Base-by-base conservation (phyloP, 2,113 vertebrate genomes). In the Calidris pygmaea region DNA sequence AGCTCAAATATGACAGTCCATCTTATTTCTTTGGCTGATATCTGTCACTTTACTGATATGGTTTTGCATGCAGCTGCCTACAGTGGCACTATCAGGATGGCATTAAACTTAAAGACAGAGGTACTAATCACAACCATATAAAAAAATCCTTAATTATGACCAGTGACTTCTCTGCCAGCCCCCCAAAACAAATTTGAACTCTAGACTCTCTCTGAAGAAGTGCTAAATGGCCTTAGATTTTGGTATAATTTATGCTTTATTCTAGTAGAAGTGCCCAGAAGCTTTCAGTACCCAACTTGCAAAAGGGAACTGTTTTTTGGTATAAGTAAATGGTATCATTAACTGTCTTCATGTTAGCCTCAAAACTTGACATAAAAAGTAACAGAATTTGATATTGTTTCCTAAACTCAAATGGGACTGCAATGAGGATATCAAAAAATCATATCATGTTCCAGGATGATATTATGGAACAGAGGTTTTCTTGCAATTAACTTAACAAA, bases 191-290 rank as follows among this genome's bases (percentile, higher is more conserved):
- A 91, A 75, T 32, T 41, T 72, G 75, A 89, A 37, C 27, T 71
- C 50, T 41, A 56, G 48, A 59, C 50, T 80, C 26, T 70, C 27
- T 15, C 55, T 73, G 78, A 89, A 83, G 66, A 95, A 92, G 63
- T 82, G 55, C 53, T 81, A 59, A 91, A n/a, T 63, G n/a, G n/a
- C 3, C 8, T 95, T 90, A 87, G 29, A 58, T 67, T 95, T 91
- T 95, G 59, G 67, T 90, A 78, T 29, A 50, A 86, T 58, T 94
- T 95, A 29, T 87, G 30, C 80, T 95, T 92, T 73, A 91, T 80
- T 50, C 85, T 92, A 83, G 74, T 65, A 86, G 87, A 75, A 93
- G 43, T 21, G 20, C 26, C 41, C 35, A 63, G 71, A 95, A 83
- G 62, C 26, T 74, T 90, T 85, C 47, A 80, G 30, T 89, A 96